Percentiles rank a stretch among this genome's conserved stretches.
Evolutionary conservation across 2,797 vertebrate species (phyloP).

Genomic region (Pseudochirops corinnae): DNA sequence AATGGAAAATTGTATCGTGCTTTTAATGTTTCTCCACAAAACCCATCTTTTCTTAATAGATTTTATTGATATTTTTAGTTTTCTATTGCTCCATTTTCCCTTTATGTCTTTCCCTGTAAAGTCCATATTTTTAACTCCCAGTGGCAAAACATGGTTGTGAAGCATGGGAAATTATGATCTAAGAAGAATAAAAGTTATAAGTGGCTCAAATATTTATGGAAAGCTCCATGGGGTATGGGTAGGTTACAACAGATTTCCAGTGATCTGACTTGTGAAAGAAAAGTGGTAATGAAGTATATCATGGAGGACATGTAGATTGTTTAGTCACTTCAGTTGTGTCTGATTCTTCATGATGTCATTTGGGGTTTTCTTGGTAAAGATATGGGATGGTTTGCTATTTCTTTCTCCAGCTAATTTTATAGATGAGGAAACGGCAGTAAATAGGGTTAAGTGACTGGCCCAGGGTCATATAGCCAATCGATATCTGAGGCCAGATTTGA

Average conservation of each 20-base stretch:
- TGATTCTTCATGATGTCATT: neutral
- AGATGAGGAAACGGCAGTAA: neutral
- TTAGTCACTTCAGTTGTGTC: neutral
- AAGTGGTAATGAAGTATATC: neutral
- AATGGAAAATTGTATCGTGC: neutral
- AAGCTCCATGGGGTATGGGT: neutral
- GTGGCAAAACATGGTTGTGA: neutral
- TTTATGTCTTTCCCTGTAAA: neutral
- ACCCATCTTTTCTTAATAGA: neutral
- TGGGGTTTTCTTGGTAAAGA: neutral
- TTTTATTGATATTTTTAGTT: neutral
- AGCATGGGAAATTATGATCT: neutral
- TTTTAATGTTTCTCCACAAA: neutral
- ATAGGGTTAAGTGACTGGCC: neutral
- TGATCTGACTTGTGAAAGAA: neutral
- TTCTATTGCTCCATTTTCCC: no score
- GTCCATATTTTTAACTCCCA: neutral
- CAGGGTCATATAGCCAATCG: neutral
- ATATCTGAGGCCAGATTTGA: neutral
- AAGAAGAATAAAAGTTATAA: neutral
- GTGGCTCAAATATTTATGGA: neutral
- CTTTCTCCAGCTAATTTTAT: neutral
- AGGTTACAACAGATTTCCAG: neutral
- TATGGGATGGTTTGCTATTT: neutral
- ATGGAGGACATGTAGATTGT: no score